Conservation (phyloP, 2,888 invertebrate species). For the Cecidostiba fungosa region DNA sequence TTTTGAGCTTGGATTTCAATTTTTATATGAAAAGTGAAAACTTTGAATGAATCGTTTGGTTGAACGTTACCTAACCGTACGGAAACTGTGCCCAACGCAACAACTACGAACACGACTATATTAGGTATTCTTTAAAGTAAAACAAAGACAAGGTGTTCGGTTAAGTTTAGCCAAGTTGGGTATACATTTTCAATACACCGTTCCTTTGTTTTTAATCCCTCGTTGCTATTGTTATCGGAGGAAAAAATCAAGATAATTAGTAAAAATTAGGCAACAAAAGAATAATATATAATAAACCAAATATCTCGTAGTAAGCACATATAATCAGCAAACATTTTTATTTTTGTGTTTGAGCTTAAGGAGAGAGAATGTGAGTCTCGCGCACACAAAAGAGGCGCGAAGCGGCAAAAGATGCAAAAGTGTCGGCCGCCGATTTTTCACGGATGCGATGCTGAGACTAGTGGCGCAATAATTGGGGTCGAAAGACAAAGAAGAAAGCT, state of each 20-base stretch:
- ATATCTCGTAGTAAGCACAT: too few relatives aligned
- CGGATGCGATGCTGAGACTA: background rate
- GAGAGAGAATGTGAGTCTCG: too few relatives aligned
- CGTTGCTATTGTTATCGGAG: too few relatives aligned
- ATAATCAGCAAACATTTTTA: background rate
- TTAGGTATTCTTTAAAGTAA: background rate
- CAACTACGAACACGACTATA: background rate
- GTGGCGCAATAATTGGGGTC: slow-evolving; percentile 49
- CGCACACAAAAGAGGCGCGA: background rate
- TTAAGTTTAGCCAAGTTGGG: too few relatives aligned
- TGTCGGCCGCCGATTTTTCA: background rate
- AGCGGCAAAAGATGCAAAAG: slow-evolving; percentile 4
- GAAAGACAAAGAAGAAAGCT: slow-evolving; percentile 51
- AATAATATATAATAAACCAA: too few relatives aligned
- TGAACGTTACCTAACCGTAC: background rate
- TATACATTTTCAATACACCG: too few relatives aligned
- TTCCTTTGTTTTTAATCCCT: too few relatives aligned
- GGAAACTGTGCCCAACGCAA: background rate
- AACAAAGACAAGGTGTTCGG: background rate
- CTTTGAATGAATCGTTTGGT: background rate
- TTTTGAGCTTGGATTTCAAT: background rate
- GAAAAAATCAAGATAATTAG: too few relatives aligned
- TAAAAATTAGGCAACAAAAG: too few relatives aligned
- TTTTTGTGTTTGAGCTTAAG: slow-evolving; percentile 11
- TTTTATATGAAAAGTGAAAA: background rate